Conservation (phyloP, 2,113 vertebrate species). For the Cricetomys ansorgei region DNA sequence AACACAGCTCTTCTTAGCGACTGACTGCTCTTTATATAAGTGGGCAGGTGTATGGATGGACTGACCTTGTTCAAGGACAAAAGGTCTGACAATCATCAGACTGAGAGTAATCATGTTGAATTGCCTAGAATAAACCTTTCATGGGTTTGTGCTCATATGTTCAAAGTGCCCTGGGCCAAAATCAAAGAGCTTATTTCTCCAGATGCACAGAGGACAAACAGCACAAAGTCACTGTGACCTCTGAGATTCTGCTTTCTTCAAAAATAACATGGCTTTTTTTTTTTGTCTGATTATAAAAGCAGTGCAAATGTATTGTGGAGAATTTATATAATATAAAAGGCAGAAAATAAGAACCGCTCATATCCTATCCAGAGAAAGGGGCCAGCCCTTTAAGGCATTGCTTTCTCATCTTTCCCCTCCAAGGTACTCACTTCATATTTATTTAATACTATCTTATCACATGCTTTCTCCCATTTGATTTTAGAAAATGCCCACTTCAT, state of each 20-base stretch:
- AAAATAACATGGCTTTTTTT: constrained; percentile 48
- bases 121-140: constrained; percentile 56
- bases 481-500: neutral
- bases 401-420: neutral
- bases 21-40: neutral
- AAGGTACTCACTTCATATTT: neutral
- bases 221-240: constrained; percentile 71
- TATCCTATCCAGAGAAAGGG: neutral
- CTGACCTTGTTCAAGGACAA: neutral
- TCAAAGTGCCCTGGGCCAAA: constrained; percentile 65
- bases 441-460: constrained; percentile 2
- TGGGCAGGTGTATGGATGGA: neutral
- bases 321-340: constrained; percentile 60
- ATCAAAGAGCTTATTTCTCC: constrained; percentile 69
- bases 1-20: neutral
- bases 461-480: neutral
- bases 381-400: neutral
- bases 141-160: constrained; percentile 50
- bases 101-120: constrained; percentile 22
- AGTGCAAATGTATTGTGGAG: constrained; percentile 46
- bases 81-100: neutral
- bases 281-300: constrained; percentile 51
- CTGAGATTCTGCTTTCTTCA: constrained; percentile 52
- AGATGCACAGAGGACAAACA: constrained; percentile 59
- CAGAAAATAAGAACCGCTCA: neutral